Evolutionary conservation across 2,113 vertebrate species (phyloP).

Genomic region (Aramus guarauna): DNA sequence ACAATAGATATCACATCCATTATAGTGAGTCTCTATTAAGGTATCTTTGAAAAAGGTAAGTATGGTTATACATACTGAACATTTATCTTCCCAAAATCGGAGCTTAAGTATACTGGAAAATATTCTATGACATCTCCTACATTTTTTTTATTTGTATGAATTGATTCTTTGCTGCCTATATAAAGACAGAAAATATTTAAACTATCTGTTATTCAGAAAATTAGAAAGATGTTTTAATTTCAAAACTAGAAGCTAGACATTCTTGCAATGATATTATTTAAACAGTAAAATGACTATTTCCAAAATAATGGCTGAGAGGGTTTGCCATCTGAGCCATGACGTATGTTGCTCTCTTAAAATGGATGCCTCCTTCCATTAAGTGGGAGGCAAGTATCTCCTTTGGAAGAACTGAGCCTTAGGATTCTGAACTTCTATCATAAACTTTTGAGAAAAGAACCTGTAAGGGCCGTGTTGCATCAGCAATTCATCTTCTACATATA

Average conservation of each 20-base stretch:
- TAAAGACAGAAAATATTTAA: background rate
- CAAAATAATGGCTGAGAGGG: background rate
- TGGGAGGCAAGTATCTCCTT: background rate
- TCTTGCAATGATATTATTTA: background rate
- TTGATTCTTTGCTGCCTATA: background rate
- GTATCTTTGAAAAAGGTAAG: background rate
- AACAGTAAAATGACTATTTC: background rate
- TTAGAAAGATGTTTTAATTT: background rate
- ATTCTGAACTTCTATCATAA: background rate
- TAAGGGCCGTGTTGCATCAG: background rate
- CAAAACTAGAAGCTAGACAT: background rate
- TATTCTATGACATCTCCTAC: background rate
- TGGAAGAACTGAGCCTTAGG: background rate
- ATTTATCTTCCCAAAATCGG: background rate
- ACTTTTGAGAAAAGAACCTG: background rate
- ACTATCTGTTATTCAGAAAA: background rate
- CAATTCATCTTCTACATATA: background rate
- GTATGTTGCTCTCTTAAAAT: background rate
- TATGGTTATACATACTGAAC: background rate
- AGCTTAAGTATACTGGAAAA: background rate
- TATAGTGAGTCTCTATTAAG: background rate
- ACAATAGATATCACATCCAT: background rate
- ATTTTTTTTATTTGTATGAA: background rate
- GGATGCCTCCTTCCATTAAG: background rate
- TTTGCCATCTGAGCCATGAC: background rate